A percentile compares a stretch with the other conserved stretches of the same genome.
Evolutionary conservation across 1,140 invertebrate genomes (phyloP).

Genomic region (Dryas iulia): DNA sequence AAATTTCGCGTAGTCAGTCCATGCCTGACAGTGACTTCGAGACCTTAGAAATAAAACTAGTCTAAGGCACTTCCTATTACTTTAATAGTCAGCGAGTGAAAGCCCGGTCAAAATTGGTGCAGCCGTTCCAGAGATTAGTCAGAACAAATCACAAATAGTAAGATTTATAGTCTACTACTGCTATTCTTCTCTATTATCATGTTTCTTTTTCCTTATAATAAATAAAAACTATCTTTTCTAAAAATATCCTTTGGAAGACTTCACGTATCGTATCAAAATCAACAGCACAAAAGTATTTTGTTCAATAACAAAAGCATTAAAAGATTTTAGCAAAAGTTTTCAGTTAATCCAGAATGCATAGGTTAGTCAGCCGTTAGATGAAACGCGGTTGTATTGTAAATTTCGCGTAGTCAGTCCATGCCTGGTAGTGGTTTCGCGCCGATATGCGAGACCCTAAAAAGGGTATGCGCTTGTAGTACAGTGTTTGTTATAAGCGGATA

Average conservation of each 20-base stretch:
- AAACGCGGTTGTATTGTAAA: constrained; percentile 15
- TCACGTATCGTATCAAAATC: too few species aligned
- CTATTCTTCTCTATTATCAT: too few species aligned
- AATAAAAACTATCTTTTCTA: too few species aligned
- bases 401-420: constrained; percentile 19
- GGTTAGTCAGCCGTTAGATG: constrained; percentile 4
- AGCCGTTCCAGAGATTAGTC: too few species aligned
- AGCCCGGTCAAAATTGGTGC: too few species aligned
- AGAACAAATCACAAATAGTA: too few species aligned
- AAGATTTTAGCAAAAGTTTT: neutral
- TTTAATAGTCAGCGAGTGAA: too few species aligned
- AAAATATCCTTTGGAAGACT: too few species aligned
- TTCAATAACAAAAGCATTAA: neutral
- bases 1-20: constrained; percentile 17
- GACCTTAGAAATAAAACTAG: constrained; percentile 67
- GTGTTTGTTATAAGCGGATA: constrained; percentile 15
- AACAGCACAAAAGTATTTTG: too few species aligned
- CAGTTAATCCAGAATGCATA: neutral
- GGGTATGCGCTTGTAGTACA: constrained; percentile 39
- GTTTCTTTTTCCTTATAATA: too few species aligned
- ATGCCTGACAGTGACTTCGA: constrained; percentile 39
- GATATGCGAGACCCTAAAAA: constrained; percentile 59
- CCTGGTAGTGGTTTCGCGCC: constrained; percentile 39
- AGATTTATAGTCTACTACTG: too few species aligned
- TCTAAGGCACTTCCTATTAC: too few species aligned